Conservation (phyloP, 1,140 invertebrate genomes). For the Idris sp. region DNA sequence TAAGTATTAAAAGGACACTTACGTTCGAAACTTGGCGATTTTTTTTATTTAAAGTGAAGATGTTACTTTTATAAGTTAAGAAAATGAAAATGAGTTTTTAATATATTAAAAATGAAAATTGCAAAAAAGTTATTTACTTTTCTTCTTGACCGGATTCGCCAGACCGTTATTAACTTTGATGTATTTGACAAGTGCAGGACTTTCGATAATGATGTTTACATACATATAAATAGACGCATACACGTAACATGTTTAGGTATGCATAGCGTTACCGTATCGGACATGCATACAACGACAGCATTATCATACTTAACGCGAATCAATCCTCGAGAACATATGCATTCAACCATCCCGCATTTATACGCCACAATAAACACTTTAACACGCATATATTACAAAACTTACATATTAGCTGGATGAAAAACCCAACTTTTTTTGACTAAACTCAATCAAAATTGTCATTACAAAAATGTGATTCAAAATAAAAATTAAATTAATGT, state of each 20-base stretch:
- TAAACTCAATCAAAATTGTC: no score
- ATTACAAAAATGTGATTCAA: no score
- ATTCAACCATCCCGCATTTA: constrained; percentile 24
- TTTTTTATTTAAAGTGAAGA: no score
- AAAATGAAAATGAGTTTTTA: no score
- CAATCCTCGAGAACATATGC: constrained; percentile 32
- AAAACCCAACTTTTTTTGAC: no score
- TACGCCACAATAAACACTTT: constrained; percentile 52
- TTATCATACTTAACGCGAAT: constrained; percentile 55
- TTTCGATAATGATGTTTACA: constrained; percentile 3
- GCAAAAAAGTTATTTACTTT: neutral
- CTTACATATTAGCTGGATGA: constrained; percentile 12
- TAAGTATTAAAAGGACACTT: no score
- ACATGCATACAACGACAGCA: constrained; percentile 30
- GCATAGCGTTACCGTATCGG: constrained; percentile 44
- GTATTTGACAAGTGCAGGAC: constrained; percentile 30
- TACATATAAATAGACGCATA: constrained; percentile 5
- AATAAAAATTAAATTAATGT: no score
- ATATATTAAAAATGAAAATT: no score
- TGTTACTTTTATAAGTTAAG: no score
- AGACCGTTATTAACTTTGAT: constrained; percentile 24
- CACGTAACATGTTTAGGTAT: constrained; percentile 20
- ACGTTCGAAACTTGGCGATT: no score
- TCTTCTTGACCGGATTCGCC: neutral
- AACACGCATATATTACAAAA: constrained; percentile 22